These are phyloP conservation scores for Struthio camelus DNA, from an alignment of 2,113 vertebrate genomes.

Conservation along the genomic window DNA sequence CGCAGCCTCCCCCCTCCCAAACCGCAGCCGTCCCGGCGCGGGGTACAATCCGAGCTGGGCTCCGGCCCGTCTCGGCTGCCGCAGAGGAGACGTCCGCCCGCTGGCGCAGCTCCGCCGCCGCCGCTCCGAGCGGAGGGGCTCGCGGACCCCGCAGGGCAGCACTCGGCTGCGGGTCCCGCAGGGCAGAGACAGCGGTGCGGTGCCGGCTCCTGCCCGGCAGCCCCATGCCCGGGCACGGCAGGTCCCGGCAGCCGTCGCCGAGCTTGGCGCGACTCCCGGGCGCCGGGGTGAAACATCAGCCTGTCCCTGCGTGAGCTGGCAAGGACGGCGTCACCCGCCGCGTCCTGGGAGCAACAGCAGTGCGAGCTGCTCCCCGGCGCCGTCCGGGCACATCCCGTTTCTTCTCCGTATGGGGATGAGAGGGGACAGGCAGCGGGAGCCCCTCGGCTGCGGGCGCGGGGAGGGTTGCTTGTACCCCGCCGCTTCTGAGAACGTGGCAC, in stretches of 20 bases:
- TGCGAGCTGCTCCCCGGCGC: neutral
- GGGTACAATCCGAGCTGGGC: fast-evolving
- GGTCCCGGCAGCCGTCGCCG: neutral
- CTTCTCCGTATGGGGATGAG: neutral
- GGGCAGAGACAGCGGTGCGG: neutral
- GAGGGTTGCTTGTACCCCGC: neutral
- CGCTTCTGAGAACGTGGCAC: neutral
- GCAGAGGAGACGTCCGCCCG: neutral
- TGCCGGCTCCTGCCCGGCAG: neutral
- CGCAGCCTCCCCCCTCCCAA: neutral
- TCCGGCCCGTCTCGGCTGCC: neutral
- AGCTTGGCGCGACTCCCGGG: neutral
- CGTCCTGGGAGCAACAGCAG: fast-evolving
- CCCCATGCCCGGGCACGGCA: neutral
- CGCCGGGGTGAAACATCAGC: neutral
- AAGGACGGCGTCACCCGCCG: fast-evolving
- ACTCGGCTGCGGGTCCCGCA: too few relatives aligned
- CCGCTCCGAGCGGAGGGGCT: too few relatives aligned
- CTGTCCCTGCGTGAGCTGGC: neutral
- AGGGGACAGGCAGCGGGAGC: neutral
- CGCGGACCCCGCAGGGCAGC: too few relatives aligned
- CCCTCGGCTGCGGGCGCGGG: neutral
- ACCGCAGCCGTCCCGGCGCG: neutral
- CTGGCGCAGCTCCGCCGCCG: too few relatives aligned
- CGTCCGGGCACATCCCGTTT: too few relatives aligned